phyloP scores from a whole-genome alignment of 2,888 invertebrate species.

The Chrysolina oricalcia region DNA sequence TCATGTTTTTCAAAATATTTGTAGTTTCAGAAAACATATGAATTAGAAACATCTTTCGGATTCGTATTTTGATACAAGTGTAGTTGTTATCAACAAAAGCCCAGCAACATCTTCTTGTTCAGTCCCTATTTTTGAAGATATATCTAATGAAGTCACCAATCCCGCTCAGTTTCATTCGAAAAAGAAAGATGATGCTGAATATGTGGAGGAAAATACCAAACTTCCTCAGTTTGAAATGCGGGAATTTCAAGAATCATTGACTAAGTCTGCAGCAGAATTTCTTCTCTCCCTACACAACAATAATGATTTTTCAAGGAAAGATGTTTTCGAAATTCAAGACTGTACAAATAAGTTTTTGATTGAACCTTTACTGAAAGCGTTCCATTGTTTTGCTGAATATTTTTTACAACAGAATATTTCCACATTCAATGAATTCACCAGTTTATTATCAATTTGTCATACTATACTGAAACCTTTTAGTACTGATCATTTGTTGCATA shows the following conservation, averaged over 20 bases:
- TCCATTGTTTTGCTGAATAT: constrained; percentile 8
- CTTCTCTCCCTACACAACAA: constrained; percentile 32
- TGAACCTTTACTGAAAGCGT: constrained; percentile 14
- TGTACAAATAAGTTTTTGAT: background rate
- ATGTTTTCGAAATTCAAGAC: constrained; percentile 27
- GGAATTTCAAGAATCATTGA: background rate
- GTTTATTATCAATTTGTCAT: no score
- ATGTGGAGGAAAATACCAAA: background rate
- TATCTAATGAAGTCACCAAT: background rate
- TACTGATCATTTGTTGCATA: no score
- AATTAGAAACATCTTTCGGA: background rate
- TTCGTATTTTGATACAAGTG: background rate
- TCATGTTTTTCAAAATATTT: no score
- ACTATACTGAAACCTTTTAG: no score
- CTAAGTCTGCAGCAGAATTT: constrained; percentile 4
- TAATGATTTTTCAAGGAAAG: constrained; percentile 34
- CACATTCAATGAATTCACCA: no score
- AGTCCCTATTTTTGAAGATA: no score
- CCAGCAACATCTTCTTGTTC: no score
- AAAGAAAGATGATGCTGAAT: background rate
- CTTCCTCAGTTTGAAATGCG: background rate
- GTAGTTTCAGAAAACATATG: no score
- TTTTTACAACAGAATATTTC: no score
- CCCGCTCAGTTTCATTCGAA: background rate
- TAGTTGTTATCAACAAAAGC: background rate